phyloP scores from a whole-genome alignment of 2,797 vertebrate species.

The Cynodonichthys magdalenae region DNA sequence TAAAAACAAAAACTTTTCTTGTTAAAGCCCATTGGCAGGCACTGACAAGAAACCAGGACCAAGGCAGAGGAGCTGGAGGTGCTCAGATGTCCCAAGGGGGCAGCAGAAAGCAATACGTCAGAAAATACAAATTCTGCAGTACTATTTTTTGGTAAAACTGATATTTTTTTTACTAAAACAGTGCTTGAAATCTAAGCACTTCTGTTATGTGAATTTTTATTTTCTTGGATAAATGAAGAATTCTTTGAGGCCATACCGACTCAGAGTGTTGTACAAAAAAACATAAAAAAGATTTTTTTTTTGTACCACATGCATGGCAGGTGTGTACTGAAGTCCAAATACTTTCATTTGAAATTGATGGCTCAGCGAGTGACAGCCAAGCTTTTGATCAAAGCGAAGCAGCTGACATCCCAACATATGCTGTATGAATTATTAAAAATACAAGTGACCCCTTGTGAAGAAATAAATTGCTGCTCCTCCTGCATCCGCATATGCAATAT shows the following conservation, averaged over 20 bases:
- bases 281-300: conserved; percentile 14
- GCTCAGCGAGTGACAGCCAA: conserved; percentile 72
- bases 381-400: conserved; percentile 79
- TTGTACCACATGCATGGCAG: conserved; percentile 46
- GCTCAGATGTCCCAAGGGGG: conserved; percentile 52
- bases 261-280: conserved; percentile 18
- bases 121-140: conserved; percentile 46
- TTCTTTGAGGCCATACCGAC: conserved; percentile 9
- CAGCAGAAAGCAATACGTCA: conserved; percentile 49
- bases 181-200: conserved; percentile 16
- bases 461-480: conserved; percentile 80
- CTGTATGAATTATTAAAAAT: conserved; percentile 84
- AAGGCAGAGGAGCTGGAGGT: conserved; percentile 42
- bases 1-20: conserved; percentile 28
- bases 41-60: conserved; percentile 44
- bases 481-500: conserved; percentile 65
- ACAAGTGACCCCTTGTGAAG: conserved; percentile 82
- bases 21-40: conserved; percentile 45
- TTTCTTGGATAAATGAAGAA: conserved; percentile 7
- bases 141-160: conserved; percentile 28
- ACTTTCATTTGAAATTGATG: conserved; percentile 71
- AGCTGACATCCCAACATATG: conserved; percentile 83
- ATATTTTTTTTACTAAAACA: conserved; percentile 17
- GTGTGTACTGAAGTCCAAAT: conserved; percentile 58
- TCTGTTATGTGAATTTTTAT: conserved; percentile 13